Conservation (phyloP, 30 jellyfish, hydroid and myxozoan species). For the Chrysaora quinquecirrha region DNA sequence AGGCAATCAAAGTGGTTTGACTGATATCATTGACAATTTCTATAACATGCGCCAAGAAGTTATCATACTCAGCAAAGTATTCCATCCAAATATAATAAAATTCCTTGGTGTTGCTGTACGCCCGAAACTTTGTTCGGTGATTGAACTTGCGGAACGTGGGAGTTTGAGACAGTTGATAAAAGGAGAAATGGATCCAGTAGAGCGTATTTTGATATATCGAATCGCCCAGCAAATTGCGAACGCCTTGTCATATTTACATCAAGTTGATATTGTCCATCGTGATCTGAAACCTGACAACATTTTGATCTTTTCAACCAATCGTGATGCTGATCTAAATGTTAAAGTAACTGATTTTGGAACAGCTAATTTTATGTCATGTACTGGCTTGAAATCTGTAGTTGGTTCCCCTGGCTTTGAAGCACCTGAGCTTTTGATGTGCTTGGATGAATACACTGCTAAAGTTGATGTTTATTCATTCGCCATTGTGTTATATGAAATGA, state of each 20-base stretch:
- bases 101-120: slow-evolving; percentile 82
- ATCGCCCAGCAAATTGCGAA: slow-evolving; percentile 78
- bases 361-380: slow-evolving; percentile 86
- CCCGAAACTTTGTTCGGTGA: slow-evolving; percentile 85
- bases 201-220: slow-evolving; percentile 69
- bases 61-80: slow-evolving; percentile 70
- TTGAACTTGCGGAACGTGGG: slow-evolving; percentile 85
- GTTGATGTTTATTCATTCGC: slow-evolving; percentile 95
- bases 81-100: slow-evolving; percentile 78
- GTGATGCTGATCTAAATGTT: slow-evolving; percentile 57
- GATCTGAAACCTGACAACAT: slow-evolving; percentile 93
- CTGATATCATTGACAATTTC: slow-evolving; percentile 63
- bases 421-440: slow-evolving; percentile 82
- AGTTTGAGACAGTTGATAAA: slow-evolving; percentile 38
- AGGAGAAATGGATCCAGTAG: slow-evolving; percentile 8
- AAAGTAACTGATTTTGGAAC: slow-evolving; percentile 96
- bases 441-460: slow-evolving; percentile 83
- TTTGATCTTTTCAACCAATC: slow-evolving; percentile 70
- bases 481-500: slow-evolving; percentile 77
- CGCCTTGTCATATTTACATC: slow-evolving; percentile 83
- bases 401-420: slow-evolving; percentile 90
- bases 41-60: slow-evolving; percentile 94
- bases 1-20: slow-evolving; percentile 21
- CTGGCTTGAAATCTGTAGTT: slow-evolving; percentile 60
- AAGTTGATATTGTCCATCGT: slow-evolving; percentile 78